These are phyloP conservation scores for Hoplias malabaricus DNA, from an alignment of 2,113 vertebrate species.

Conservation along the genomic window DNA sequence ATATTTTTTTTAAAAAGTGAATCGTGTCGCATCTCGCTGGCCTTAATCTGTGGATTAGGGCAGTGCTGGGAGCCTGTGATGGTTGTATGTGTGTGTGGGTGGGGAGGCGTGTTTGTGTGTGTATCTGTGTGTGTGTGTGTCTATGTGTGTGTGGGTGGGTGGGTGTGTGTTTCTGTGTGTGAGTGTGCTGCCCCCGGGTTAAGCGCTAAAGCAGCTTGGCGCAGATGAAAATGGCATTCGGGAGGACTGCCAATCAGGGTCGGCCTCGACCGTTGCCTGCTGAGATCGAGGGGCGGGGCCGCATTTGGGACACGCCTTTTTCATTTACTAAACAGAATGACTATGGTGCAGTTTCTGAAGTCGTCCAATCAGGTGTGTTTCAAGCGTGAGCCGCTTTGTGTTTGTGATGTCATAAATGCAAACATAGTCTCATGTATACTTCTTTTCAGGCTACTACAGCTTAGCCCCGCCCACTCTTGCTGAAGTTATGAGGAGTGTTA, in stretches of 20 bases:
- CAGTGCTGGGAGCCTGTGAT: slow-evolving; percentile 35
- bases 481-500: too few relatives aligned
- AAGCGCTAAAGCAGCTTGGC: slow-evolving; percentile 77
- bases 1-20: too few relatives aligned
- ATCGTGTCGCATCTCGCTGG: slow-evolving; percentile 58
- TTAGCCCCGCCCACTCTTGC: too few relatives aligned
- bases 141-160: slow-evolving; percentile 41
- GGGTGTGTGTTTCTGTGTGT: slow-evolving; percentile 45
- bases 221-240: slow-evolving; percentile 70
- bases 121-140: slow-evolving; percentile 53
- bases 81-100: slow-evolving; percentile 31
- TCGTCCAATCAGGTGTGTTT: too few relatives aligned
- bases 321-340: too few relatives aligned
- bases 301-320: slow-evolving; percentile 30
- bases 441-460: too few relatives aligned
- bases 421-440: too few relatives aligned
- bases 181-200: slow-evolving; percentile 58
- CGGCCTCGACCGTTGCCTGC: slow-evolving; percentile 55
- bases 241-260: slow-evolving; percentile 68
- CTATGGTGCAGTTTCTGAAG: too few relatives aligned
- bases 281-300: slow-evolving; percentile 54
- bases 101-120: slow-evolving; percentile 39
- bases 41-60: slow-evolving; percentile 75
- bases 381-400: too few relatives aligned
- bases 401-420: too few relatives aligned